These are phyloP conservation scores for Deladenus siricidicola DNA, from an alignment of 2,888 invertebrate genomes.

Conservation along the genomic window DNA sequence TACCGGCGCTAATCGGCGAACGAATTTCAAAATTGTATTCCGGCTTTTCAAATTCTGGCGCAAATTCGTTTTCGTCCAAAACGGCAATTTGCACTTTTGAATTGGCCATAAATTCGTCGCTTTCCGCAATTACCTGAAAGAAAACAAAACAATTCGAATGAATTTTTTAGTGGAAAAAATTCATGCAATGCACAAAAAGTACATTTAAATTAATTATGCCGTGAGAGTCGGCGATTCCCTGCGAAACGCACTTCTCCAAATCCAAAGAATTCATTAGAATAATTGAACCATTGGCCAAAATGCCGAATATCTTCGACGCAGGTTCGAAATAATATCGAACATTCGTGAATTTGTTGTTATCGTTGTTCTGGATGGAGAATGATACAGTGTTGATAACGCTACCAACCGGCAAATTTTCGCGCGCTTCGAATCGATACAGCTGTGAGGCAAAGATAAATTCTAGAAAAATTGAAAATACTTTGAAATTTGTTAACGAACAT, in stretches of 20 bases:
- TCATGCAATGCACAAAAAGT: too few relatives aligned
- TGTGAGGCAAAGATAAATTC: conserved; percentile 42
- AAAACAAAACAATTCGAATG: not conserved
- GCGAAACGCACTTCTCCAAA: too few relatives aligned
- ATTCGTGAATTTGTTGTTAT: conserved; percentile 13
- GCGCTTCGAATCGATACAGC: conserved; percentile 39
- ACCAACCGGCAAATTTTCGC: conserved; percentile 37
- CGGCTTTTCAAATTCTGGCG: conserved; percentile 7
- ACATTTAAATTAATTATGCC: too few relatives aligned
- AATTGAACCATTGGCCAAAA: conserved; percentile 39
- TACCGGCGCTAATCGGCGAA: not conserved
- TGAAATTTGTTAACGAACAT: too few relatives aligned
- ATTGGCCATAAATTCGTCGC: not conserved
- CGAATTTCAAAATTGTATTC: conserved; percentile 5
- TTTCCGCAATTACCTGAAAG: not conserved
- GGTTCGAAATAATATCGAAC: conserved; percentile 22
- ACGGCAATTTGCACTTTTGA: conserved; percentile 7
- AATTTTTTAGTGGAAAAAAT: too few relatives aligned
- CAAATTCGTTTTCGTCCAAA: not conserved
- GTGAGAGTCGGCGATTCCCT: too few relatives aligned
- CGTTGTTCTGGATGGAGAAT: conserved; percentile 24
- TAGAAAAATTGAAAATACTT: too few relatives aligned
- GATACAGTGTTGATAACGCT: conserved; percentile 27
- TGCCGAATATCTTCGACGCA: conserved; percentile 20
- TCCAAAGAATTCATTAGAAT: conserved; percentile 27